Conservation (phyloP, 2,888 invertebrate genomes). For the Latrodectus hesperus region DNA sequence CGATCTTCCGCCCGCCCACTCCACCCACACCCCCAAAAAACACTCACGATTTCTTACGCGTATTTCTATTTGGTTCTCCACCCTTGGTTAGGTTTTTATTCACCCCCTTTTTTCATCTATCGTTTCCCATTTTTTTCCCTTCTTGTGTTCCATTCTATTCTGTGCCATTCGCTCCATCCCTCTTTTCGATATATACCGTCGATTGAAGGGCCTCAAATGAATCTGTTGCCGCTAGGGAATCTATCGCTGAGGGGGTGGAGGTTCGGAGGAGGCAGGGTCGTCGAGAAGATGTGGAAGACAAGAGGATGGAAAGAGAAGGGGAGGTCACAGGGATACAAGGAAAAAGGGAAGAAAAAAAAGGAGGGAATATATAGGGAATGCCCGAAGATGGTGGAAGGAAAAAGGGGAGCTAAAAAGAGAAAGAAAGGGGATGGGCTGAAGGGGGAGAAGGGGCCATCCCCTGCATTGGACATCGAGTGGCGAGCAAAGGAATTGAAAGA, state of each 20-base stretch:
- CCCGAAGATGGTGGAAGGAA: slow-evolving; percentile 3
- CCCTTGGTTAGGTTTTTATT: slow-evolving; percentile 40
- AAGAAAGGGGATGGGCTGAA: neutral
- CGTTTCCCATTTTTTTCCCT: neutral
- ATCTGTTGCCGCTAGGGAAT: slow-evolving; percentile 65
- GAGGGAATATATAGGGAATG: neutral
- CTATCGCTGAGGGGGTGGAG: slow-evolving; percentile 19
- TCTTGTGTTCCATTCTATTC: slow-evolving; percentile 7
- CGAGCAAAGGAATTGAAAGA: slow-evolving; percentile 54
- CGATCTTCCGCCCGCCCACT: slow-evolving; percentile 39
- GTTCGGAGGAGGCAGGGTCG: slow-evolving; percentile 21
- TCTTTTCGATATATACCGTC: slow-evolving; percentile 23
- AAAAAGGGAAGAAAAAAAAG: neutral
- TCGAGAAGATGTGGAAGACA: slow-evolving; percentile 24
- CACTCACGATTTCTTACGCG: slow-evolving; percentile 47
- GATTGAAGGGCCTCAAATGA: slow-evolving; percentile 59
- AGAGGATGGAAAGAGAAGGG: slow-evolving; percentile 25
- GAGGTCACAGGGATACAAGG: neutral
- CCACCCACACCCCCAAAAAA: slow-evolving; percentile 15
- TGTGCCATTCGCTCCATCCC: neutral
- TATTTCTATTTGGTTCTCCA: slow-evolving; percentile 45
- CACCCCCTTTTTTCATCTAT: neutral
- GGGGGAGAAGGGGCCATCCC: neutral
- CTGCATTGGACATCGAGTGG: slow-evolving; percentile 63
- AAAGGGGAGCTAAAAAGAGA: slow-evolving; percentile 9